Percentiles rank a stretch among this genome's conserved stretches.
Evolutionary conservation across 2,113 vertebrate species (phyloP).

Genomic region (Carettochelys insculpta): DNA sequence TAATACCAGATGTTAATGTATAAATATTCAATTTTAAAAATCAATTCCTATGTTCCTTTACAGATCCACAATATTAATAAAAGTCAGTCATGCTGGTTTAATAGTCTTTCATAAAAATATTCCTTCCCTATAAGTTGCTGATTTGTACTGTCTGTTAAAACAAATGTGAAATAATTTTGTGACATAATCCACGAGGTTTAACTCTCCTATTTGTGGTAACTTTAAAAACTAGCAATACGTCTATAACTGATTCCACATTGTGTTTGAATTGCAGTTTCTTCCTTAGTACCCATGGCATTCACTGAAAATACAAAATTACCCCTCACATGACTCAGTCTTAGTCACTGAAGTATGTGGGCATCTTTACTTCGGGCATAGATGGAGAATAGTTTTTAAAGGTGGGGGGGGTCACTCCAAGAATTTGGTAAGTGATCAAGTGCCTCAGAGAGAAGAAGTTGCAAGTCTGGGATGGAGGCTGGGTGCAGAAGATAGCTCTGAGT

Average conservation of each 20-base stretch:
- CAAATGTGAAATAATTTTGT: slow-evolving; percentile 4
- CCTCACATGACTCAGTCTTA: background rate
- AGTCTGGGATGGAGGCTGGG: too few relatives aligned
- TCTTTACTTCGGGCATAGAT: background rate
- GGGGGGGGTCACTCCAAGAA: too few relatives aligned
- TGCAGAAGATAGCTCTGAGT: too few relatives aligned
- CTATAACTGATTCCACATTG: background rate
- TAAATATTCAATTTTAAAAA: background rate
- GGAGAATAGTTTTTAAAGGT: too few relatives aligned
- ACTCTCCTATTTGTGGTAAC: slow-evolving; percentile 25
- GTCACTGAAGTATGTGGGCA: background rate
- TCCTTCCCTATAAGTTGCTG: background rate
- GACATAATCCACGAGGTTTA: slow-evolving; percentile 10
- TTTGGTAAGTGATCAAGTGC: too few relatives aligned
- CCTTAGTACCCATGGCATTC: background rate
- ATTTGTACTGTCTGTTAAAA: background rate
- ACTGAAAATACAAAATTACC: background rate
- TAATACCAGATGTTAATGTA: background rate
- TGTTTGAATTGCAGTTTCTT: background rate
- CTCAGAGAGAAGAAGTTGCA: too few relatives aligned
- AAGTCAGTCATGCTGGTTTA: background rate
- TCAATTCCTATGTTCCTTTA: background rate
- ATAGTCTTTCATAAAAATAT: background rate
- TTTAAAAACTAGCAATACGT: background rate
- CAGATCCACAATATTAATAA: background rate